A percentile compares a stretch with the other conserved stretches of the same genome.
phyloP scores from a whole-genome alignment of 2,113 vertebrate species.

The Thalassarche chlororhynchos region DNA sequence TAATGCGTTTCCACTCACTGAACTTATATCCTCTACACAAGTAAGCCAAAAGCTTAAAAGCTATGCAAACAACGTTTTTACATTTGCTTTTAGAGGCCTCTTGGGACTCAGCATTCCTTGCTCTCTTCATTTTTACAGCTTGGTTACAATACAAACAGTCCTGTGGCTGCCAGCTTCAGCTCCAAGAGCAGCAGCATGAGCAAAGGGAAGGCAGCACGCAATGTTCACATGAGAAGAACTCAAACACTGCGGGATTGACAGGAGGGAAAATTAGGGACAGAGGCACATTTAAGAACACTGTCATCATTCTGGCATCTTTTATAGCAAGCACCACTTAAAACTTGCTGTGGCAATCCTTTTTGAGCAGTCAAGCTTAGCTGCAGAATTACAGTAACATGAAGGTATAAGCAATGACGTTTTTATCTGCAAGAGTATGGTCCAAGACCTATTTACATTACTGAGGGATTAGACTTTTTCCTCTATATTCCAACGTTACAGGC shows the following conservation, averaged over 20 bases:
- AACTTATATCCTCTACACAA: constrained; percentile 4
- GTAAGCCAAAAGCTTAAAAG: neutral
- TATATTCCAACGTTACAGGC: neutral
- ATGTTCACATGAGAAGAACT: neutral
- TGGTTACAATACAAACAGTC: neutral
- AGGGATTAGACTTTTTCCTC: neutral
- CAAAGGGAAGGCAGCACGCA: neutral
- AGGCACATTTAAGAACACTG: neutral
- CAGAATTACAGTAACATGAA: neutral
- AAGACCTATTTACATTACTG: neutral
- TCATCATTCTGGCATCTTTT: neutral
- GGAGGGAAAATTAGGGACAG: neutral
- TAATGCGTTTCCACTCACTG: neutral
- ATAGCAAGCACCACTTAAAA: neutral
- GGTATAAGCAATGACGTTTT: neutral
- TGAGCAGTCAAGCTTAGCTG: neutral
- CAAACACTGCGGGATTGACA: neutral
- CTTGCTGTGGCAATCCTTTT: neutral
- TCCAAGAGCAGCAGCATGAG: neutral
- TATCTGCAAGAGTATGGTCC: neutral
- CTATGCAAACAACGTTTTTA: neutral
- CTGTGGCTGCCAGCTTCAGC: neutral
- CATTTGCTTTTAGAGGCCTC: constrained; percentile 14
- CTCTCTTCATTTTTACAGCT: neutral
- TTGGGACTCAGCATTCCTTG: neutral